Base-by-base conservation (phyloP, 2,888 invertebrate genomes). In the Epirrhoe alternata region DNA sequence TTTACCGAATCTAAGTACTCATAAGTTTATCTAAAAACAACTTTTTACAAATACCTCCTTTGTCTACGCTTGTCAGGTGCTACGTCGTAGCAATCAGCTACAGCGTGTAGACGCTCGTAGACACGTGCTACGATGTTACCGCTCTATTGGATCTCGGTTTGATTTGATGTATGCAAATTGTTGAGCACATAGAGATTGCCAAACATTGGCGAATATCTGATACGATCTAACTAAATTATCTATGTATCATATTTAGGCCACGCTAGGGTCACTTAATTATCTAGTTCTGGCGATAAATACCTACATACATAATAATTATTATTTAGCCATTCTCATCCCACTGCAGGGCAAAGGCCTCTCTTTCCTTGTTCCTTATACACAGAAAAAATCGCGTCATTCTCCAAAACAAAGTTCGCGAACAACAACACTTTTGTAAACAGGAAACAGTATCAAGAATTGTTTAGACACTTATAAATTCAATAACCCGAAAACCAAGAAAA, bases 91-190 rank as follows among this genome's bases (percentile, higher is more conserved):
- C 50, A 31, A 51, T 56, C 50, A 24, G 14, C 66, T 61, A 64
- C 61, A 53, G 38, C 54, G 16, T 59, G 72, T 69, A 70, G 71
- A 60, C 47, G 51, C 55, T 63, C 61, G 72, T 70, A 69, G 68
- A 61, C 66, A 61, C 64, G 56, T 62, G 69, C 64, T 68, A 69
- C 69, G 66, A 42, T 24, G 55, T 52, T 50, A 58, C 60, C 66
- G 59, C 61, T 62, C 52, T 59, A 66, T 63, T 66, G 66, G 49
- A 53, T 57, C 51, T 24, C 47, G 50, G 49, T 31, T 61, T 52
- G 56, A 59, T 59, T 54, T 61, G 62, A 62, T 59, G 45, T 62
- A 66, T 66, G 66, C 42, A 66, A 62, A 62, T 24, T 66, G 24
- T 49, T 14, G 35, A 7, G 42, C 49, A 62, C 58, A 31, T n/a